These are phyloP conservation scores for Macropus fuliginosus DNA, from an alignment of 2,797 vertebrate species.

Conservation along the genomic window DNA sequence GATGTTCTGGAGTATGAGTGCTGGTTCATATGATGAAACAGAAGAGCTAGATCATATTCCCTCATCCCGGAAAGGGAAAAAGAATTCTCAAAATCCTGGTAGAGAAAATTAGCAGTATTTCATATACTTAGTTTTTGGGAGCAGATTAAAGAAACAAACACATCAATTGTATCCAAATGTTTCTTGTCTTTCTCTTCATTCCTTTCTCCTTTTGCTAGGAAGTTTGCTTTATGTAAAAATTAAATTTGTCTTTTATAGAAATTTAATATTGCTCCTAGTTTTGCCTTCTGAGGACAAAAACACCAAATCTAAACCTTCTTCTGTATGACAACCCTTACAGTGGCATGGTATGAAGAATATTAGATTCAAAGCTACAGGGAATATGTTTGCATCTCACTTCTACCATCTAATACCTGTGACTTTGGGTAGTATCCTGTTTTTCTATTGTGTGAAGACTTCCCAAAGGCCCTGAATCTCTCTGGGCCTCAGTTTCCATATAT, in stretches of 20 bases:
- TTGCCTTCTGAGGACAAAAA: not conserved
- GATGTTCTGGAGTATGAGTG: not conserved
- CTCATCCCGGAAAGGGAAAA: not conserved
- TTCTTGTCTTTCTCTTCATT: not conserved
- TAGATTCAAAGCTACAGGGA: not conserved
- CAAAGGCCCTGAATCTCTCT: too few relatives aligned
- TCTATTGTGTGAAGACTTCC: not conserved
- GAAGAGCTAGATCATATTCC: not conserved
- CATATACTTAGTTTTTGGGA: slow-evolving; percentile 35
- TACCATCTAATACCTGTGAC: not conserved
- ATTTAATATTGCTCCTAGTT: not conserved
- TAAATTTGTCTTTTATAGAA: not conserved
- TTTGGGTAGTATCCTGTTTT: too few relatives aligned
- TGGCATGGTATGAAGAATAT: not conserved
- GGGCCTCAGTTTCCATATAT: not conserved
- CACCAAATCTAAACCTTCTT: too few relatives aligned
- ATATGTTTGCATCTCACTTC: not conserved
- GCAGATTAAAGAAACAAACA: slow-evolving; percentile 39
- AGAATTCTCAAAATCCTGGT: not conserved
- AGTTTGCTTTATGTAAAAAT: not conserved
- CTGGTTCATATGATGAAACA: not conserved
- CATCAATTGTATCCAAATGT: not conserved
- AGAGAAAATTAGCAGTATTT: not conserved
- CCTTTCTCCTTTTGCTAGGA: not conserved
- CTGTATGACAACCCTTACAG: too few relatives aligned